These are phyloP conservation scores for Gastrophysa polygoni DNA, from an alignment of 2,888 invertebrate genomes.

Conservation along the genomic window DNA sequence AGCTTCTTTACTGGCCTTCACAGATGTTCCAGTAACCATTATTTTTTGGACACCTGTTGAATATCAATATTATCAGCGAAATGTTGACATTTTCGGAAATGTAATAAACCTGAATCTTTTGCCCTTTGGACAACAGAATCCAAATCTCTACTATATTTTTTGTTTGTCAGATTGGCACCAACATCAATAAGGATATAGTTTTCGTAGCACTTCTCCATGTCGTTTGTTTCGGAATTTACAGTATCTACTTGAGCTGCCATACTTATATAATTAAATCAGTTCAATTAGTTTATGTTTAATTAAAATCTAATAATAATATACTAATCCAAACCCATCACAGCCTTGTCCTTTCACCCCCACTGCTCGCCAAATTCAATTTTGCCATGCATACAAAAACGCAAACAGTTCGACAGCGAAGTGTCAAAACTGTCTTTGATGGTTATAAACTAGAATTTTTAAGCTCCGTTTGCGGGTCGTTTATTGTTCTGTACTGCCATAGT, in stretches of 20 bases:
- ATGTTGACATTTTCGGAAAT: background rate
- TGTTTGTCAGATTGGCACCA: constrained; percentile 92
- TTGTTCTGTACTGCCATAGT: no score
- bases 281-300: background rate
- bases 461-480: no score
- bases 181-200: constrained; percentile 91
- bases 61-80: constrained; percentile 8
- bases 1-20: constrained; percentile 89
- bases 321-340: background rate
- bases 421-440: no score
- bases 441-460: no score
- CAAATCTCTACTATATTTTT: constrained; percentile 90
- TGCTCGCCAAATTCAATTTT: background rate
- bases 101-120: constrained; percentile 80
- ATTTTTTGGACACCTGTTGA: constrained; percentile 91
- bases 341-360: background rate
- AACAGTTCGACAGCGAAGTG: no score
- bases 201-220: constrained; percentile 83
- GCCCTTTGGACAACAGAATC: constrained; percentile 91
- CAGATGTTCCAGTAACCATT: constrained; percentile 91
- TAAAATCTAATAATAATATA: constrained; percentile 6
- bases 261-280: constrained; percentile 16
- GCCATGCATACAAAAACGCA: no score
- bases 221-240: constrained; percentile 23
- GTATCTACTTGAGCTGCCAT: constrained; percentile 36